Evolutionary conservation across 2,888 invertebrate genomes (phyloP), one percentile per base, ranked within the genome.

Genomic region (Nemurella pictetii): DNA sequence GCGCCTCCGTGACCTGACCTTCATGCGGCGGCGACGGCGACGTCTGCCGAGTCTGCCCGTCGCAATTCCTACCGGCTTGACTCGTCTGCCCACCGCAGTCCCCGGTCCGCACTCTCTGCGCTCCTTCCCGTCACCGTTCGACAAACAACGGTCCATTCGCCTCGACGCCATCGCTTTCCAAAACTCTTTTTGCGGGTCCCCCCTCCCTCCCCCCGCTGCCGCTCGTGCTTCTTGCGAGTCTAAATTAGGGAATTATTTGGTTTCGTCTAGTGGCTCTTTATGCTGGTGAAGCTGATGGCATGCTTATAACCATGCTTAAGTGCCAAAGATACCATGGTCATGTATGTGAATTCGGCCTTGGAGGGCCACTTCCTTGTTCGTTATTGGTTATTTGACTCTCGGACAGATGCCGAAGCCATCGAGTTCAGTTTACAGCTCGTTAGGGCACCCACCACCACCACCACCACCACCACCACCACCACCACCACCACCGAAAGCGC

Each of bases 1-100:
- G 75, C 75, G 75, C 75, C 75, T 9, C n/a, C 0, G 25, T 75
- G 75, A 75, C 75, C 75, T 28, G 75, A 28, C 75, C 75, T 55
- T 55, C 55, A 55, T 55, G 55, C 55, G 55, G 20, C 55, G 55
- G 9, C 55, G n/a, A n/a, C n/a, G n/a, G n/a, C n/a, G n/a, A n/a
- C n/a, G n/a, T n/a, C n/a, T n/a, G 55, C 55, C 12, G 12, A 35
- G n/a, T n/a, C n/a, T 35, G 35, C 35, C 35, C 35, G 12, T 35
- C 35, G 35, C 35, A 12, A 12, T 12, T 35, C 35, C 15, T 55
- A 55, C 55, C 55, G 32, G 32, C 55, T 55, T 20, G 15, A 55
- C 55, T 55, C 55, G 15, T 55, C 55, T 12, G 20, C 20, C 55
- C 20, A 20, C 55, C 9, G 55, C 55, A 55, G 15, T 20, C 55